Evolutionary conservation across 2,888 invertebrate genomes (phyloP).

Genomic region (Meloe dianella): DNA sequence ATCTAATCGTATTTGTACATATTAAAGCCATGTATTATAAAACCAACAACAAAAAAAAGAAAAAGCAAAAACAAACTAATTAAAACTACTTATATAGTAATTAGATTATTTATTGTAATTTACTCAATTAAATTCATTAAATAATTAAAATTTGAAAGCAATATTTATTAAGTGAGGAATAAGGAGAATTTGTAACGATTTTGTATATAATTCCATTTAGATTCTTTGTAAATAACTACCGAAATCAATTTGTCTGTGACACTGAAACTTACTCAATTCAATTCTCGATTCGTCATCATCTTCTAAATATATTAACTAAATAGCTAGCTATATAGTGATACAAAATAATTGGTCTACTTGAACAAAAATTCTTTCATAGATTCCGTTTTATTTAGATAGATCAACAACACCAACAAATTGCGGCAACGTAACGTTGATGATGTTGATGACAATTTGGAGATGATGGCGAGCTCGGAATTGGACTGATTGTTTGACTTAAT

Average conservation of each 20-base stretch:
- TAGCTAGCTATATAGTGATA: too few species aligned
- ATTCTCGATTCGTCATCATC: background rate
- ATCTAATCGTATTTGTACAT: constrained; percentile 5
- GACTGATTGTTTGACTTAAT: constrained; percentile 19
- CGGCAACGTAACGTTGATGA: too few species aligned
- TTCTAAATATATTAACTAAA: background rate
- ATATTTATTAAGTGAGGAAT: constrained; percentile 43
- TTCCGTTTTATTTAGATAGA: too few species aligned
- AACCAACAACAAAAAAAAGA: too few species aligned
- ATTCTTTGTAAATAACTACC: constrained; percentile 29
- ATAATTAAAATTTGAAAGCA: constrained; percentile 42
- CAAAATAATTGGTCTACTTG: too few species aligned
- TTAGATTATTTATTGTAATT: constrained; percentile 43
- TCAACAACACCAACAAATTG: too few species aligned
- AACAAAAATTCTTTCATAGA: too few species aligned
- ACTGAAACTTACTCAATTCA: constrained; percentile 22
- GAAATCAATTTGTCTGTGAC: background rate
- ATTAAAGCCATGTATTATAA: constrained; percentile 21
- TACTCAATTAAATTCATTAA: constrained; percentile 19
- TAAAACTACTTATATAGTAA: constrained; percentile 25
- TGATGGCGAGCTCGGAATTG: background rate
- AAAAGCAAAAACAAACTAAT: constrained; percentile 14
- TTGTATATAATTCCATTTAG: constrained; percentile 44
- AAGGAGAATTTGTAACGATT: constrained; percentile 32
- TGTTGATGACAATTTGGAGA: too few species aligned